Base-by-base conservation (phyloP, 2,113 vertebrate species). In the Fulica atra region DNA sequence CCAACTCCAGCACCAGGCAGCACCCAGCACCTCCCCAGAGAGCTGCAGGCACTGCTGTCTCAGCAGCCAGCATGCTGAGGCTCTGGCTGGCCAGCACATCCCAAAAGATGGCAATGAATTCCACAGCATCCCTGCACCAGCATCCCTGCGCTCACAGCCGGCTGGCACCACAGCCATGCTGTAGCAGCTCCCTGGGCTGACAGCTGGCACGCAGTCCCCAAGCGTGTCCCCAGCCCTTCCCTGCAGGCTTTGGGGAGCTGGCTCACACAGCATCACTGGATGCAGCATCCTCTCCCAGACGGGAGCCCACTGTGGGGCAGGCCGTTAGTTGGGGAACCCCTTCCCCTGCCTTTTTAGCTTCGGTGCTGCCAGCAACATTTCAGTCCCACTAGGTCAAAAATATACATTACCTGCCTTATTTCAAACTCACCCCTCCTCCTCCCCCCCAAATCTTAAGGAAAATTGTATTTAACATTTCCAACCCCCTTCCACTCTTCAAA, bases 81-180 rank as follows among this genome's bases (percentile, higher is more conserved):
- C 69, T 93, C 65, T 1, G 14, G 23, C n/a, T 3, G 1, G 44
- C 23, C 64, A 77, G 73, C 17, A 36, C 73, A 33, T 35, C 66
- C 86, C 71, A 56, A 64, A 91, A 83, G 29, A 70, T 5, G 6
- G 35, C 88, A 92, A 72, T 20, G 33, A 94, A 96, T 94, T 89
- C 86, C 92, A 83, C 76, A 71, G 73, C 51, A 79, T 25, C 57
- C 64, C 82, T 60, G 48, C 89, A 59, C 35, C 90, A 63, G 88
- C 50, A 23, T 89, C 81, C 44, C 65, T 3, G 7, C 44, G 53
- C 57, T 94, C 81, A 74, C 68, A 92, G 84, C 78, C 71, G 50
- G 50, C 86, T 90, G 83, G 76, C 96, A 88, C 93, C 72, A 78
- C 5, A 6, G 91, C 38, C 1, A 84, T 86, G 94, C 92, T 78